Conservation (phyloP, 2,113 vertebrate species). For the Clarias batrachus region DNA sequence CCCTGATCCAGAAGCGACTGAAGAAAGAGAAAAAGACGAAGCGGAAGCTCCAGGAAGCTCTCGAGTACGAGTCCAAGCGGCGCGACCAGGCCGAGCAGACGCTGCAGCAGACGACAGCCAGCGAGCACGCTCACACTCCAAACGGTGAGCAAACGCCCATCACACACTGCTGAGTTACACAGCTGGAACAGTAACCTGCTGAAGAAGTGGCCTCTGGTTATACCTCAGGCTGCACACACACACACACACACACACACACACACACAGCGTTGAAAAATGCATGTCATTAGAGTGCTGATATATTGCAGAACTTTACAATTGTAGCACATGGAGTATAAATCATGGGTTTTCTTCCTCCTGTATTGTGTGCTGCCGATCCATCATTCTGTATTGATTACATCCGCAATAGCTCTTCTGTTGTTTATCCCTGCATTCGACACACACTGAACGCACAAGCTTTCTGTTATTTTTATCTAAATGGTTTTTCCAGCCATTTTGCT, state of each 20-base stretch:
- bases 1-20: constrained; percentile 88
- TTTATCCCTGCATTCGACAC: background rate
- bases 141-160: constrained; percentile 70
- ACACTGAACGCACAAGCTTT: background rate
- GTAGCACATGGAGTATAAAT: constrained; percentile 26
- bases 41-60: constrained; percentile 87
- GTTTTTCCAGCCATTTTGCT: background rate
- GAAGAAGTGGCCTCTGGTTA: background rate
- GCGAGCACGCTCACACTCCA: constrained; percentile 79
- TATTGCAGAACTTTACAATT: constrained; percentile 11
- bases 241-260: background rate
- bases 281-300: constrained; percentile 14
- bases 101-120: constrained; percentile 80
- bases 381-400: constrained; percentile 22
- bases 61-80: constrained; percentile 86
- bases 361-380: constrained; percentile 17
- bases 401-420: constrained; percentile 5
- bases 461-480: background rate
- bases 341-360: constrained; percentile 6
- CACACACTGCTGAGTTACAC: background rate
- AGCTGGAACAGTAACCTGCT: constrained; percentile 5
- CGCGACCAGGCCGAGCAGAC: constrained; percentile 85
- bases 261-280: background rate
- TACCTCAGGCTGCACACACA: background rate
- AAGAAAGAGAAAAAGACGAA: constrained; percentile 91